These are phyloP conservation scores for Drosophila monieri DNA, from an alignment of 2,888 invertebrate species.

Conservation along the genomic window DNA sequence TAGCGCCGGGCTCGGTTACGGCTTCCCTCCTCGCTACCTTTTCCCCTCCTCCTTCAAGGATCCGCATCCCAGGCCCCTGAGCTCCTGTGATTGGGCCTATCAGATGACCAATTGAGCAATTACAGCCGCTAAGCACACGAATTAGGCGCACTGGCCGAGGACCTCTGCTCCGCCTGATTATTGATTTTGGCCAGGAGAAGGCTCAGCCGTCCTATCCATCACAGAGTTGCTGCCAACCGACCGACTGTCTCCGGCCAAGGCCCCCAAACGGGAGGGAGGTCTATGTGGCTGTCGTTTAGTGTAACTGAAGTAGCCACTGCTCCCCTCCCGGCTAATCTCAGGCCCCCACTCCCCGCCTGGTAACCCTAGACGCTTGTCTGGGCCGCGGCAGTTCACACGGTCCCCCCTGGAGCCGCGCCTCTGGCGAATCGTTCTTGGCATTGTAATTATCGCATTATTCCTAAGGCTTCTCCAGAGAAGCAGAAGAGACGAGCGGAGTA, in stretches of 20 bases:
- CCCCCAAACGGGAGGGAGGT: slow-evolving; percentile 15
- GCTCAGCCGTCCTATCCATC: background rate
- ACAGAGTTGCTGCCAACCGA: background rate
- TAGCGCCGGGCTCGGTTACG: slow-evolving; percentile 61
- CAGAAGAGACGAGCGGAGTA: too few species aligned
- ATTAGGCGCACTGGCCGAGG: too few species aligned
- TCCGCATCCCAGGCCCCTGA: background rate
- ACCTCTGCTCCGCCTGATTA: background rate
- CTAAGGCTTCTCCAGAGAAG: slow-evolving; percentile 70
- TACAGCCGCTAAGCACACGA: background rate
- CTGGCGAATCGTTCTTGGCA: slow-evolving; percentile 63
- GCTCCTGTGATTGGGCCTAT: slow-evolving; percentile 49
- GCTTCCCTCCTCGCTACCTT: background rate
- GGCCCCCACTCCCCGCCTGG: background rate
- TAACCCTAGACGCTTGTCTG: slow-evolving; percentile 27
- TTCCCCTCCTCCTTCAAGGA: slow-evolving; percentile 10
- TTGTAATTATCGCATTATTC: slow-evolving; percentile 76
- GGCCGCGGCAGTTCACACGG: slow-evolving; percentile 66
- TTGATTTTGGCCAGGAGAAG: background rate
- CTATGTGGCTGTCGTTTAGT: slow-evolving; percentile 38
- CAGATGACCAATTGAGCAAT: slow-evolving; percentile 13
- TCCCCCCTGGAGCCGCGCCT: slow-evolving; percentile 6
- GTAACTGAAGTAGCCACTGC: slow-evolving; percentile 45
- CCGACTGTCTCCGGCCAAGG: background rate
- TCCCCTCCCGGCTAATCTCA: slow-evolving; percentile 10